Conservation (phyloP, 1,140 invertebrate species). For the Sarcophaga peregrina region DNA sequence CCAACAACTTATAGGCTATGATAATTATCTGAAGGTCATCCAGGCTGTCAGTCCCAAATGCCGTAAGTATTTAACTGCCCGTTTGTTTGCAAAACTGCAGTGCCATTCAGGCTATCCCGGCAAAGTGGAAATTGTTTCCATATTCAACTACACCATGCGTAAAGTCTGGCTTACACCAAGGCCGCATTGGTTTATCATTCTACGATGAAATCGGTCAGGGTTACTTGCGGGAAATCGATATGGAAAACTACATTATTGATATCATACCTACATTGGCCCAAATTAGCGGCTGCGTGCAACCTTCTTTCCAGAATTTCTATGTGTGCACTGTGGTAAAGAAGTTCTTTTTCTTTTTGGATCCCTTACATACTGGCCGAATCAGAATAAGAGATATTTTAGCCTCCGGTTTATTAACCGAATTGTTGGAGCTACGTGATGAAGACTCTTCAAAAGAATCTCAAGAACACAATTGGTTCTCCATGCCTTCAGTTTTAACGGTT, state of each 20-base stretch:
- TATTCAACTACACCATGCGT: conserved; percentile 96
- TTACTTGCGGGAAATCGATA: conserved; percentile 88
- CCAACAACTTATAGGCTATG: conserved; percentile 87
- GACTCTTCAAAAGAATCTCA: conserved; percentile 84
- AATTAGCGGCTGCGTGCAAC: conserved; percentile 84
- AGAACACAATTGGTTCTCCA: conserved; percentile 95
- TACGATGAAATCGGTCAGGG: conserved; percentile 95
- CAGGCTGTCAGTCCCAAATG: conserved; percentile 77
- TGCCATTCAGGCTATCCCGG: conserved; percentile 80
- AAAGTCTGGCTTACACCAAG: conserved; percentile 95
- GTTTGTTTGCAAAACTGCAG: conserved; percentile 87
- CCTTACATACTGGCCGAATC: conserved; percentile 85
- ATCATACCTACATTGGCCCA: conserved; percentile 91
- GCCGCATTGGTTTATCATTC: conserved; percentile 89
- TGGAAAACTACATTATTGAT: conserved; percentile 95
- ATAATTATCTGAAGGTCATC: conserved; percentile 83
- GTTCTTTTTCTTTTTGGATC: conserved; percentile 96
- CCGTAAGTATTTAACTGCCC: conserved; percentile 83
- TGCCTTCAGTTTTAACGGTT: conserved; percentile 86
- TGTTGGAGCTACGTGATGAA: conserved; percentile 89
- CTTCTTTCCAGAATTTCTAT: conserved; percentile 96
- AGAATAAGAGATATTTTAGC: conserved; percentile 91
- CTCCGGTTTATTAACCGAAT: conserved; percentile 91
- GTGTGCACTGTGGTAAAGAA: conserved; percentile 95
- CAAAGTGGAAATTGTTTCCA: conserved; percentile 81